Percentiles rank a stretch among this genome's conserved stretches.
These are phyloP conservation scores for Actinemys pallida DNA, from an alignment of 2,113 vertebrate genomes.

Conservation along the genomic window DNA sequence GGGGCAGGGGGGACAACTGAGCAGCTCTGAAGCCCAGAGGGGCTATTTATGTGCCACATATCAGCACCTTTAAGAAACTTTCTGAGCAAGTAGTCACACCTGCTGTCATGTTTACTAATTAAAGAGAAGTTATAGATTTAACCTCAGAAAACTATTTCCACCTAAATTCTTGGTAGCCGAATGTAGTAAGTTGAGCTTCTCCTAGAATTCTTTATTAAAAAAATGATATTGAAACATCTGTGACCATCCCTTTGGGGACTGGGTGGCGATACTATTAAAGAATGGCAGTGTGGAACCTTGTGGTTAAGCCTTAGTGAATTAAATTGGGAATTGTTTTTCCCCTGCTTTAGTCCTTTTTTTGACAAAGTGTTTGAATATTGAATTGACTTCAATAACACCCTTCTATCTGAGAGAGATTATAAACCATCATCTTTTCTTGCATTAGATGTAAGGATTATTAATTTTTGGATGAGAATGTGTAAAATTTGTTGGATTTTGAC, in stretches of 20 bases:
- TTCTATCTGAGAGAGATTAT: background rate
- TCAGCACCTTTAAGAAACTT: background rate
- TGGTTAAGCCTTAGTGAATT: background rate
- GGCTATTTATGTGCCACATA: background rate
- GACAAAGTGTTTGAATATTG: background rate
- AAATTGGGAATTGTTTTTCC: background rate
- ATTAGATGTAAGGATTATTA: background rate
- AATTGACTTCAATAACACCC: background rate
- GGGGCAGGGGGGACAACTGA: background rate
- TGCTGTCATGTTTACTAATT: background rate
- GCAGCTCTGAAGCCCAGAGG: background rate
- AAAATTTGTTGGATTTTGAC: background rate
- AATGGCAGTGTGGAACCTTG: background rate
- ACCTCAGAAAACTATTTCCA: background rate
- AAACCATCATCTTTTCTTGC: background rate
- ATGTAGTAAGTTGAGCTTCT: background rate
- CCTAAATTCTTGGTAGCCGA: background rate
- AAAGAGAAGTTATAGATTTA: background rate
- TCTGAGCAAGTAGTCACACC: background rate
- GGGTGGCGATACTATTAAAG: background rate
- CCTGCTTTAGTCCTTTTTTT: background rate
- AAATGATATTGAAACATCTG: background rate
- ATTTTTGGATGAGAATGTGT: background rate
- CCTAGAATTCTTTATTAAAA: background rate
- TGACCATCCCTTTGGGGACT: background rate